phyloP scores from a whole-genome alignment of 2,797 vertebrate genomes.

The Anabas testudineus region DNA sequence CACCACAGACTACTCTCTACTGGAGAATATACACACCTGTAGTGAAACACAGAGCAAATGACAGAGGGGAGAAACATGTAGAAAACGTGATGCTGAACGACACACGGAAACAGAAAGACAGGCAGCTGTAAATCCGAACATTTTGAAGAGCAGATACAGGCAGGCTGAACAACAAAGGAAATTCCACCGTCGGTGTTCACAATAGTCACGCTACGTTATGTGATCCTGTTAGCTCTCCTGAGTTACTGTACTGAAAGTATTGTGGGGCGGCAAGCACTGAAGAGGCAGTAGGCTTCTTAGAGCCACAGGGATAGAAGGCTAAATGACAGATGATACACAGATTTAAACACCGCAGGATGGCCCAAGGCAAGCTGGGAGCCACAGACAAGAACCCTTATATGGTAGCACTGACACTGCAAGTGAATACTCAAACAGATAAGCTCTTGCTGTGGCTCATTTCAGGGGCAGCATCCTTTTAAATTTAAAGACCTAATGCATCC shows the following conservation, averaged over 20 bases:
- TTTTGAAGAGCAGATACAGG: constrained; percentile 37
- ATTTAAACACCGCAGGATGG: constrained; percentile 74
- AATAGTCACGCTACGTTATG: constrained; percentile 62
- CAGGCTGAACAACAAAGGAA: constrained; percentile 56
- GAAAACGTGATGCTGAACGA: constrained; percentile 25
- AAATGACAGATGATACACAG: constrained; percentile 76
- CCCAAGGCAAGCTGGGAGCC: constrained; percentile 71
- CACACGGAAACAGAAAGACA: constrained; percentile 18
- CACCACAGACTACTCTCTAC: not conserved
- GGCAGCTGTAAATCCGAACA: constrained; percentile 30
- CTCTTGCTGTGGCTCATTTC: constrained; percentile 40
- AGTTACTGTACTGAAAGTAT: constrained; percentile 64
- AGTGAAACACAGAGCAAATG: not conserved
- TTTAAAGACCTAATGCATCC: constrained; percentile 31
- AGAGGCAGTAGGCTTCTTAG: constrained; percentile 53
- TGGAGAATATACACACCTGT: not conserved
- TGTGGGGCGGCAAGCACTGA: constrained; percentile 40
- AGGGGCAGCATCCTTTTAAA: constrained; percentile 41
- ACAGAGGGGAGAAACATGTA: constrained; percentile 4
- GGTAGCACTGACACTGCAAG: constrained; percentile 44
- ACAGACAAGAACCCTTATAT: constrained; percentile 55
- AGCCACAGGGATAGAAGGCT: constrained; percentile 61
- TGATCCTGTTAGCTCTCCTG: constrained; percentile 70
- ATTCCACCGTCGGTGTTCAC: constrained; percentile 55
- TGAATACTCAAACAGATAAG: constrained; percentile 54